These are phyloP conservation scores for Rhynchophorus ferrugineus DNA, from an alignment of 1,140 invertebrate species.

Conservation along the genomic window DNA sequence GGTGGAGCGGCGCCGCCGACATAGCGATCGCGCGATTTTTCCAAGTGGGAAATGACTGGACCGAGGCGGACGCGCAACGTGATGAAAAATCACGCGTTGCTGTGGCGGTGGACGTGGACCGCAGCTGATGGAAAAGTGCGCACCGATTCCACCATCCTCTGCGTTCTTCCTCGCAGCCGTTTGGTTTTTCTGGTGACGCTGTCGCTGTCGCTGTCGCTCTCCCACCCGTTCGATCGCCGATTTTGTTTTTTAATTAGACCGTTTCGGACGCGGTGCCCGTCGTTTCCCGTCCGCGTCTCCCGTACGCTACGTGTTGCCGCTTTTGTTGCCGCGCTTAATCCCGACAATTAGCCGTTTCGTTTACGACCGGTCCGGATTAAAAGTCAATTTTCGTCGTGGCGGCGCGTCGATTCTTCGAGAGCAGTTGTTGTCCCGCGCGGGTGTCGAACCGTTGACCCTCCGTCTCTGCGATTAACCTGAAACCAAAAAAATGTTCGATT, in stretches of 20 bases:
- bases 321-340: slow-evolving; percentile 21
- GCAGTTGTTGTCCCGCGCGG: too few relatives aligned
- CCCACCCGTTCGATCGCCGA: slow-evolving; percentile 19
- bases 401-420: too few relatives aligned
- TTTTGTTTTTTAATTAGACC: slow-evolving; percentile 28
- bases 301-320: slow-evolving; percentile 21
- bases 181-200: slow-evolving; percentile 35
- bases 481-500: too few relatives aligned
- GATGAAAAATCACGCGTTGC: slow-evolving; percentile 39
- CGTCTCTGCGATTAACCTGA: too few relatives aligned
- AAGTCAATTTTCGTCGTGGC: slow-evolving; percentile 25
- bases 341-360: slow-evolving; percentile 18
- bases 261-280: too few relatives aligned
- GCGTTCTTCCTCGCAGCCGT: slow-evolving; percentile 29
- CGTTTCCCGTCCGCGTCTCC: slow-evolving; percentile 21
- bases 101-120: slow-evolving; percentile 33
- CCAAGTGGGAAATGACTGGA: slow-evolving; percentile 10
- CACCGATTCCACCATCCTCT: slow-evolving; percentile 33
- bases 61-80: slow-evolving; percentile 29
- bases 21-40: slow-evolving; percentile 13
- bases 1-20: neutral
- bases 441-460: too few relatives aligned
- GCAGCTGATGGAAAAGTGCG: slow-evolving; percentile 38
- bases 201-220: slow-evolving; percentile 23
- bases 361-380: slow-evolving; percentile 24